Evolutionary conservation across 2,888 invertebrate genomes (phyloP).

Genomic region (Chydorus sphaericus): DNA sequence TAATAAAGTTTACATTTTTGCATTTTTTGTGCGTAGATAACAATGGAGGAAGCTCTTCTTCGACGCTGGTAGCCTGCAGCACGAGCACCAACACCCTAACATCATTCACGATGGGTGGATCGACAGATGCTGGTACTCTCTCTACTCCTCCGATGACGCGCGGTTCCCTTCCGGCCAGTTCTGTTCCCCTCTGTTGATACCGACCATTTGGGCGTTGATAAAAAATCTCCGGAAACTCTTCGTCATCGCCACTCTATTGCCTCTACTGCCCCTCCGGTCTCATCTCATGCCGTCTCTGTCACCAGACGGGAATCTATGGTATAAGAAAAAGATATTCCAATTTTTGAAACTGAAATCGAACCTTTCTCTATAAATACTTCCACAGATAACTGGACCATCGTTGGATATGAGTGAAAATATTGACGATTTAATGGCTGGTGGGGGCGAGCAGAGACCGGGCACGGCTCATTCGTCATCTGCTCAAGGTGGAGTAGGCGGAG

Average conservation of each 20-base stretch:
- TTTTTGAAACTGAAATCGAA: too few relatives aligned
- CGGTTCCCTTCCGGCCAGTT: not conserved
- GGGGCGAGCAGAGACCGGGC: slow-evolving; percentile 8
- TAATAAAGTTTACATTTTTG: slow-evolving; percentile 4
- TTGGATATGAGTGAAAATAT: slow-evolving; percentile 14
- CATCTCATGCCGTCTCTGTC: slow-evolving; percentile 9
- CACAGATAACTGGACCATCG: slow-evolving; percentile 15
- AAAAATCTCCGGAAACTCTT: slow-evolving; percentile 9
- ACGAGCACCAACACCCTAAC: slow-evolving; percentile 47
- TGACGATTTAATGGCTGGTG: slow-evolving; percentile 1
- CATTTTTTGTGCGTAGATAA: not conserved
- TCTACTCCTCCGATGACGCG: not conserved
- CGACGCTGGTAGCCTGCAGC: slow-evolving; percentile 57
- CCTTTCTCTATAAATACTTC: too few relatives aligned
- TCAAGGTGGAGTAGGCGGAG: slow-evolving; percentile 17
- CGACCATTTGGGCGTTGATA: not conserved
- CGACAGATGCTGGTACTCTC: slow-evolving; percentile 21
- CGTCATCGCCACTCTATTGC: not conserved
- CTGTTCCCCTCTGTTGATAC: not conserved
- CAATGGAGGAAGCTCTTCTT: slow-evolving; percentile 26
- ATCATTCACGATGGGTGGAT: slow-evolving; percentile 36
- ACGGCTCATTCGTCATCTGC: not conserved
- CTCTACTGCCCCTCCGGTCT: not conserved
- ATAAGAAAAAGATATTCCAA: too few relatives aligned
- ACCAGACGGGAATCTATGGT: slow-evolving; percentile 14